Evolutionary conservation across 2,797 vertebrate species (phyloP).

Genomic region (Acipenser oxyrinchus): DNA sequence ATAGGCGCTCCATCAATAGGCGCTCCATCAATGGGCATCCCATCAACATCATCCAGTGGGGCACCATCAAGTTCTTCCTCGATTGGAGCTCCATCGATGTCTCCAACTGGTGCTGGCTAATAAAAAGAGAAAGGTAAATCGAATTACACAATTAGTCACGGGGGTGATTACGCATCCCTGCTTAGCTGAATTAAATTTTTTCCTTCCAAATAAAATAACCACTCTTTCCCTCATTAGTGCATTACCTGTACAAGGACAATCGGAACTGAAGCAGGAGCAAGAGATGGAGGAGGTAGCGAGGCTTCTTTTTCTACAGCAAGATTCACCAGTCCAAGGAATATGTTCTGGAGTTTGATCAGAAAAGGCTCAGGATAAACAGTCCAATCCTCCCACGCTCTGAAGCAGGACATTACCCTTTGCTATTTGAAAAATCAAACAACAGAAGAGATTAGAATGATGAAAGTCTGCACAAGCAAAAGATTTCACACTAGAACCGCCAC

Average conservation of each 20-base stretch:
- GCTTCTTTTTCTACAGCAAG: constrained; percentile 79
- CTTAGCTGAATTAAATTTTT: background rate
- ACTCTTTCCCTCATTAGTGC: background rate
- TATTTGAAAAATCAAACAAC: constrained; percentile 34
- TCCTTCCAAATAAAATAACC: too few species aligned
- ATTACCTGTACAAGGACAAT: background rate
- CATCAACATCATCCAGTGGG: constrained; percentile 85
- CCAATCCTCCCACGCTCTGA: constrained; percentile 98
- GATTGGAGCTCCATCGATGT: constrained; percentile 91
- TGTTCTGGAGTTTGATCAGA: constrained; percentile 96
- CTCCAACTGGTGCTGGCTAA: constrained; percentile 59
- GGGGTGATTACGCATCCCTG: background rate
- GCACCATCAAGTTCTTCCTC: constrained; percentile 80
- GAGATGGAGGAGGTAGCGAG: background rate
- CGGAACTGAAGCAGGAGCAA: too few species aligned
- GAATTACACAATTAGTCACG: background rate
- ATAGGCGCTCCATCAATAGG: constrained; percentile 68
- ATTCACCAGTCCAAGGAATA: constrained; percentile 94
- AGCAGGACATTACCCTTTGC: constrained; percentile 98
- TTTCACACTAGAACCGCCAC: too few species aligned
- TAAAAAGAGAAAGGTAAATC: background rate
- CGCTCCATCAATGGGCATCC: constrained; percentile 81
- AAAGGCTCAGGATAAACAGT: constrained; percentile 96
- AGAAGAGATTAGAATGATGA: background rate
- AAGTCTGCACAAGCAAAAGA: too few species aligned